Base-by-base conservation (phyloP, 2,888 invertebrate genomes). In the Apodemia hepburni region DNA sequence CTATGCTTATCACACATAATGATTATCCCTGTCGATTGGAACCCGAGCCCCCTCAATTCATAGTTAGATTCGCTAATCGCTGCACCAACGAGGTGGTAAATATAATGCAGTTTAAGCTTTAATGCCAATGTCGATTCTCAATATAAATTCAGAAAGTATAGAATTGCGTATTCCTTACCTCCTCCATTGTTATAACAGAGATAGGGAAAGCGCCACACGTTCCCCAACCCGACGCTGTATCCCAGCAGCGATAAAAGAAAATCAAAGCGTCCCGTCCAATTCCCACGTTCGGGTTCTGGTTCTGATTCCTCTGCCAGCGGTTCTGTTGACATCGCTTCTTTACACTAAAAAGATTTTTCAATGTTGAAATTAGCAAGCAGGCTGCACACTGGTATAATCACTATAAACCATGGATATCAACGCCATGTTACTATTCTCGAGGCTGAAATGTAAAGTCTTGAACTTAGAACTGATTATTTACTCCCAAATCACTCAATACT, bases 181-280 rank as follows among this genome's bases (percentile, higher is more conserved):
- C 95, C 95, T 58, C 95, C 95, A 79, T 95, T 95, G 68, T 95
- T 95, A 79, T 95, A 95, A 81, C 95, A 95, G 33, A 95, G 91
- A 78, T 95, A 95, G 3, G 95, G 95, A 81, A 95, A 95, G 29
- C 95, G 89, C 95, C 95, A 95, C 18, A 95, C 95, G 76, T 95
- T 95, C 68, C 95, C 95, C 63, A 95, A 84, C 2, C 95, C 95
- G 61, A 95, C 95, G 67, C 95, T 95, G 79, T 95, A 95, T 35
- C 95, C 95, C 66, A 95, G 84, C 65, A 95, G 87, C 11, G 95
- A 95, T 45, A 95, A 86, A 29, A 95, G 88, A 79, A 95, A 95
- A 84, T 95, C 95, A 75, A 95, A 95, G 64, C 94, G 92, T n/a
- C 95, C 95, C 15, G 94, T 94, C 95, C 95, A 95, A 75, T 94